Conservation (phyloP, 2,888 invertebrate species). For the Brachyptera risi region DNA sequence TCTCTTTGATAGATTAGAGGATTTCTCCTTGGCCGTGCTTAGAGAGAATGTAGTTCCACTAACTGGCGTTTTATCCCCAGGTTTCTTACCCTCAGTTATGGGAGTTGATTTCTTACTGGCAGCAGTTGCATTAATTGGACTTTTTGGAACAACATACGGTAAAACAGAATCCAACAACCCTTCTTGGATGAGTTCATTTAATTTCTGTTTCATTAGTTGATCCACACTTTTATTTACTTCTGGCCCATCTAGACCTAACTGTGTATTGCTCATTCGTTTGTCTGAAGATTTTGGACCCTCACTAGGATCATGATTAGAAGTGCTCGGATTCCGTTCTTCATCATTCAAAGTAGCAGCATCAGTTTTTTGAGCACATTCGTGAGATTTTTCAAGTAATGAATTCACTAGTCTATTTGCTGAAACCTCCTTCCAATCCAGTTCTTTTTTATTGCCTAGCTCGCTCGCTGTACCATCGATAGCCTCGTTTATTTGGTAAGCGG, state of each 20-base stretch:
- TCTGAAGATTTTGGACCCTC: no score
- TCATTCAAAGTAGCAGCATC: not conserved
- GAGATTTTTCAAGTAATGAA: conserved; percentile 17
- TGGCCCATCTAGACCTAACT: not conserved
- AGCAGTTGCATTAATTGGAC: conserved; percentile 39
- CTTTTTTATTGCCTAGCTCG: conserved; percentile 33
- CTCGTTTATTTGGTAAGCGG: conserved; percentile 60
- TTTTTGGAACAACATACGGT: conserved; percentile 65
- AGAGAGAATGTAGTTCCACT: not conserved
- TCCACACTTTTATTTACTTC: conserved; percentile 20
- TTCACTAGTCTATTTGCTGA: conserved; percentile 33
- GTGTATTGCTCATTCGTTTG: not conserved
- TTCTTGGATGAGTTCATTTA: conserved; percentile 68
- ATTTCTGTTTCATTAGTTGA: conserved; percentile 42
- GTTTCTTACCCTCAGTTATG: conserved; percentile 18
- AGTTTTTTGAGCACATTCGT: not conserved
- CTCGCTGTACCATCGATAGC: conserved; percentile 33
- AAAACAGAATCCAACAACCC: conserved; percentile 78
- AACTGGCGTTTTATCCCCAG: not conserved
- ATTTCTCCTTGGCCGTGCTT: conserved; percentile 18
- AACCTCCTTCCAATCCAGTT: conserved; percentile 38
- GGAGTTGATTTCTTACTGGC: conserved; percentile 12
- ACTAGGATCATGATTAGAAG: not conserved
- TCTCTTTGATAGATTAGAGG: conserved; percentile 12
- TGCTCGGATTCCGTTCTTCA: not conserved